Evolutionary conservation across 2,888 invertebrate genomes (phyloP), one percentile per base, ranked within the genome.

Genomic region (Drosophila koepferae): DNA sequence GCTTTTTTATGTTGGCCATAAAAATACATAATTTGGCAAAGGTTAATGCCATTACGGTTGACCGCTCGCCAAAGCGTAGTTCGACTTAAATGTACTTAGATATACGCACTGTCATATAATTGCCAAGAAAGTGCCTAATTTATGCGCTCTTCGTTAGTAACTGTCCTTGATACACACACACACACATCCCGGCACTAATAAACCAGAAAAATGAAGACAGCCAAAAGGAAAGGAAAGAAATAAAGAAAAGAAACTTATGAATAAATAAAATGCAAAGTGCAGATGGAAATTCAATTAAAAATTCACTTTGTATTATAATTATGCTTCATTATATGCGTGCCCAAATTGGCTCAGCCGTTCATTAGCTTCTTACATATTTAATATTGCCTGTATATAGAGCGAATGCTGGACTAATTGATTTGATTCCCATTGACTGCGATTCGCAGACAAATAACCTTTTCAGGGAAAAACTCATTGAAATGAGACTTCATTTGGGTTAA

Each of bases 1-100:
- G 36, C 12, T 36, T 12, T 72, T 74, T 72, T 62, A 62, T 59
- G n/a, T 51, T 20, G 38, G 18, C n/a, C 63, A 79, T 79, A 63
- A 79, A 74, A 68, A 23, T 73, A 63, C 9, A 56, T 49, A 40
- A 60, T 66, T 58, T 59, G 49, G 36, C 46, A 49, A 31, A 63
- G 59, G 54, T 44, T 61, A 60, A 5, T 36, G 34, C 41, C 63
- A 61, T 31, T 61, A 51, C 34, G 34, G 51, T 36, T 74, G 65
- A 77, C 49, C 49, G 49, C 77, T 31, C 77, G 36, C 28, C 28
- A 18, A 36, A 31, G 5, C 28, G 31, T 3, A 34, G 34, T n/a
- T 20, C 23, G 23, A 8, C 54, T 10, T 12, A 12, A 10, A 51
- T 51, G 10, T 51, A 18, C 49, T 46, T 23, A 23, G 46, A 46